These are phyloP conservation scores for Drosophila equinoxialis DNA, from an alignment of 1,140 invertebrate species.

Conservation along the genomic window DNA sequence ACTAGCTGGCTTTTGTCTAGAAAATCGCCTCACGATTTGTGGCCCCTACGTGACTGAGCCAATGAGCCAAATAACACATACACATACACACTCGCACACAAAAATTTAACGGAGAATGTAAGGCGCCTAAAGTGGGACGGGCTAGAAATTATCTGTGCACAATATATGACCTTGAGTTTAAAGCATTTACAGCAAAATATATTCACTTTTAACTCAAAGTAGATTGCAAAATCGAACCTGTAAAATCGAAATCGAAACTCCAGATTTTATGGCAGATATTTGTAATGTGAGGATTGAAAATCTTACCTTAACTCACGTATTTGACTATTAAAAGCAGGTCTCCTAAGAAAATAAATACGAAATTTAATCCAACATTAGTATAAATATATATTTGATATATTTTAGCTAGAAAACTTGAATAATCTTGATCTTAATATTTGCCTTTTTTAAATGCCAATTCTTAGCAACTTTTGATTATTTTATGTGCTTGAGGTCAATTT, in stretches of 20 bases:
- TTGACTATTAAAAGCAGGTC: too few species aligned
- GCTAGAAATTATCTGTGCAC: slow-evolving; percentile 6
- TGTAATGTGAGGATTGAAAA: too few species aligned
- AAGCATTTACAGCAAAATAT: slow-evolving; percentile 31
- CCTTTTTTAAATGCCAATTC: too few species aligned
- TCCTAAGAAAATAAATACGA: too few species aligned
- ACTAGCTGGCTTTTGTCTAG: slow-evolving; percentile 51
- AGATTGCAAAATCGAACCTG: not conserved
- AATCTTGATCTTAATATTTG: too few species aligned
- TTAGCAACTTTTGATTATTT: not conserved
- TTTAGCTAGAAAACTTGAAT: too few species aligned
- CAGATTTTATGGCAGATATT: too few species aligned
- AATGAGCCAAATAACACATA: slow-evolving; percentile 32
- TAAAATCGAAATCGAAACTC: too few species aligned
- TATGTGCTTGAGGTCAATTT: too few species aligned
- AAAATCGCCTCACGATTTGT: slow-evolving; percentile 73
- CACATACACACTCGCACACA: not conserved
- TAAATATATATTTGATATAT: too few species aligned
- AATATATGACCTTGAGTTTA: slow-evolving; percentile 44
- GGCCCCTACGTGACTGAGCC: slow-evolving; percentile 63
- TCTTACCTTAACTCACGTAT: too few species aligned
- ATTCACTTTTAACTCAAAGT: not conserved
- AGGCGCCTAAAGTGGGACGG: not conserved
- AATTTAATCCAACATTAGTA: too few species aligned
- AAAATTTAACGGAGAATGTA: not conserved